Evolutionary conservation across 53 echinoderm and acorn worm species (phyloP), one percentile per base, ranked within the genome.

Genomic region (Hippasteria phrygiana): DNA sequence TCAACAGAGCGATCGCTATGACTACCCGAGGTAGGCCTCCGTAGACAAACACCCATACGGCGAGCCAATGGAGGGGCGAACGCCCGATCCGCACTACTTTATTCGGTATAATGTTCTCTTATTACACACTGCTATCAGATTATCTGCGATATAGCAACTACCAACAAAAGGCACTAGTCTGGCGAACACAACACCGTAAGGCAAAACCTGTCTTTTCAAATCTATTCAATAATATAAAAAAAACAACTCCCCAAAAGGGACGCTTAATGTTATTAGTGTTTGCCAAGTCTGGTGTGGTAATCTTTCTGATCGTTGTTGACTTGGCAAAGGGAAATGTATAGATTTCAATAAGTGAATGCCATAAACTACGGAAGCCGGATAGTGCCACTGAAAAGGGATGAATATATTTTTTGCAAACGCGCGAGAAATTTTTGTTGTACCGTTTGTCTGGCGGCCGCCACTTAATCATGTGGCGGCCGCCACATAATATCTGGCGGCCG

Each of bases 401-500:
- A n/a, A n/a, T n/a, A n/a, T n/a, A n/a, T n/a, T n/a, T n/a, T n/a
- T n/a, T n/a, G n/a, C n/a, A n/a, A n/a, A n/a, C n/a, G n/a, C n/a
- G n/a, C n/a, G n/a, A n/a, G n/a, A n/a, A n/a, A n/a, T n/a, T n/a
- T n/a, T n/a, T n/a, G n/a, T n/a, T n/a, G n/a, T n/a, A n/a, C n/a
- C n/a, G n/a, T n/a, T n/a, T n/a, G n/a, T n/a, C n/a, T n/a, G n/a
- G n/a, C n/a, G n/a, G n/a, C n/a, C n/a, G n/a, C n/a, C n/a, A n/a
- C n/a, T n/a, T 46, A 46, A 46, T 46, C 12, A 46, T 46, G 46
- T 87, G 87, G 74, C 87, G 87, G 87, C 87, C 87, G 87, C 87
- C 87, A 87, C 87, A 67, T 87, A 87, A 67, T 88, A 88, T 88
- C 89, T 80, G 89, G 89, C 89, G 89, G 89, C 89, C 89, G 89